Base-by-base conservation (phyloP, 2,797 vertebrate species). In the Cynodonichthys magdalenae region DNA sequence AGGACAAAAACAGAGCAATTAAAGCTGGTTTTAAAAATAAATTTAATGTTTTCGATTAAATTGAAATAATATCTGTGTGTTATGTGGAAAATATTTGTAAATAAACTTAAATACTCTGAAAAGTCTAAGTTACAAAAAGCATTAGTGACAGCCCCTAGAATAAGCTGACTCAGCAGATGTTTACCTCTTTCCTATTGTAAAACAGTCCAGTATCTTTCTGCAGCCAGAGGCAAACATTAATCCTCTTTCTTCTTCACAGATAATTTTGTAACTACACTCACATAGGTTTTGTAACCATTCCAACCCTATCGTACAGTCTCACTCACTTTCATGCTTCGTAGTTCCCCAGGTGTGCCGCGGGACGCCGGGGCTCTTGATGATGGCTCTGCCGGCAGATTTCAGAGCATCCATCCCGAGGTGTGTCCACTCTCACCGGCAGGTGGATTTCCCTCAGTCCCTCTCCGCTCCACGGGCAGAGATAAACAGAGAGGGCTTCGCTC, bases 341-440 rank as follows among this genome's bases (percentile, higher is more conserved):
- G 94, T 91, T 82, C 95, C 94, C 92, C 94, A 94, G 74, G 94
- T 93, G 86, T 95, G 95, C 27, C 95, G 90, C 77, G 94, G 93
- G 28, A 95, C 94, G 79, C 94, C 93, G 3, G 95, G 95, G 86
- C 95, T 96, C 89, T 95, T 94, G 78, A 96, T 94, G 2, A 96
- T 95, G 0, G 95, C 95, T 71, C 94, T 95, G 3, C 95, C 95
- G 68, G 95, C 95, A 47, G 95, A 95, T 86, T 95, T 94, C 73
- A 96, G 81, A 29, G 94, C 95, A 58, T 96, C 95, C 95, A 96
- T 96, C 74, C 75, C 81, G 78, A 74, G 83, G 81, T 71, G 82
- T 66, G 87, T 73, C 53, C 65, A 67, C 70, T 85, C 74, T 69
- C 74, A 67, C 76, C 85, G 29, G 29, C 62, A 89, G 88, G 89